phyloP scores from a whole-genome alignment of 1,140 invertebrate species.

The Drosophila truncata region DNA sequence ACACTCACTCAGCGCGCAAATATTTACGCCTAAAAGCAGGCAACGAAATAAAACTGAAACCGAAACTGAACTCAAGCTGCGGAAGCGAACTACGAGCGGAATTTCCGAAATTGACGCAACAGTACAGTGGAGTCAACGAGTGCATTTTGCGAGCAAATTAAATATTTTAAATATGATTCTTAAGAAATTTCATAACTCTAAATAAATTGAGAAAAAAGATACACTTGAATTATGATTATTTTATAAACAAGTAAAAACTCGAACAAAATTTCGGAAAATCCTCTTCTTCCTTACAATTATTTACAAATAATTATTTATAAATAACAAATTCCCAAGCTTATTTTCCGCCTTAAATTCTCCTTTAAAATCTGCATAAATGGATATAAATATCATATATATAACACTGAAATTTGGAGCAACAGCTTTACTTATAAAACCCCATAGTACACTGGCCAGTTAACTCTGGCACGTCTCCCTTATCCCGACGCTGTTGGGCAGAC shows the following conservation, averaged over 20 bases:
- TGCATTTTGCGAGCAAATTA: neutral
- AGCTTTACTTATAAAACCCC: neutral
- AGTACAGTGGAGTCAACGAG: neutral
- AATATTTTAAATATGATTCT: neutral
- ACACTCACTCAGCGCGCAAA: slow-evolving; percentile 39
- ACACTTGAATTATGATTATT: too few species aligned
- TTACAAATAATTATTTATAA: neutral
- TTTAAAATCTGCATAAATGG: neutral
- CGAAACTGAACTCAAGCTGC: slow-evolving; percentile 14
- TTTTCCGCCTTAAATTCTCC: neutral
- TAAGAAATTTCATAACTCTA: too few species aligned
- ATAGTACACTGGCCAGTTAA: slow-evolving; percentile 6
- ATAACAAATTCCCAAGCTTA: neutral
- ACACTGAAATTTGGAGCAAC: neutral
- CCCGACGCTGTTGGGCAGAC: slow-evolving; percentile 10
- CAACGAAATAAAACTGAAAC: slow-evolving; percentile 32
- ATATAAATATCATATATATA: neutral
- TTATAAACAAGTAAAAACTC: too few species aligned
- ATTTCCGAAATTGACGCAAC: slow-evolving; percentile 32
- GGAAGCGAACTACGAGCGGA: slow-evolving; percentile 16
- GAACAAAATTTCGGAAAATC: neutral
- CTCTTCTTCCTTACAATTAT: too few species aligned
- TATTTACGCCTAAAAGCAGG: slow-evolving; percentile 75
- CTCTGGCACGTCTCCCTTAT: slow-evolving; percentile 37
- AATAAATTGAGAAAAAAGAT: too few species aligned